A percentile compares a stretch with the other conserved stretches of the same genome.
Conservation (phyloP, 2,888 invertebrate species). For the Uropetala carovei region DNA sequence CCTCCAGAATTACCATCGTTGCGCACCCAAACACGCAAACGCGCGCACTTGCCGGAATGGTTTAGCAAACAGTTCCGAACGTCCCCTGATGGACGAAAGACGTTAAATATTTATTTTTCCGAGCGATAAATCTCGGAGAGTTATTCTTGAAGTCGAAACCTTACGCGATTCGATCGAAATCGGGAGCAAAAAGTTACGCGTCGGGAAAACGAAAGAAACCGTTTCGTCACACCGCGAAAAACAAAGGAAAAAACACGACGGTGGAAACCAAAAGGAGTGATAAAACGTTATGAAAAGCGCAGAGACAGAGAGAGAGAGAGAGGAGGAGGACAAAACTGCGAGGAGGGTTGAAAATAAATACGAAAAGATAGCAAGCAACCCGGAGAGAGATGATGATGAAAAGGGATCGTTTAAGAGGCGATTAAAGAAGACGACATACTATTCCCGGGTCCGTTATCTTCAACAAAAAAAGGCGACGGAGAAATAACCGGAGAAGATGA, state of each 20-base stretch:
- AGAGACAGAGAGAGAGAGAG: too few relatives aligned
- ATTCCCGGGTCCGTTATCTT: too few relatives aligned
- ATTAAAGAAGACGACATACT: too few relatives aligned
- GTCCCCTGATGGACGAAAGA: neutral
- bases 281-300: neutral
- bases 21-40: neutral
- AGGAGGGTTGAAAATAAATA: too few relatives aligned
- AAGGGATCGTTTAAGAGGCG: too few relatives aligned
- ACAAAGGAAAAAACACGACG: neutral
- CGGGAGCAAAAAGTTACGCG: neutral
- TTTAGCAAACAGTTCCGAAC: neutral
- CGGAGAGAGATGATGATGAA: too few relatives aligned
- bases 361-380: too few relatives aligned
- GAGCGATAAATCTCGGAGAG: neutral
- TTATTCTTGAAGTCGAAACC: neutral
- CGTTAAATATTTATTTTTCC: constrained; percentile 5
- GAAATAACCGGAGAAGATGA: too few relatives aligned
- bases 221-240: neutral
- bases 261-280: neutral
- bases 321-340: too few relatives aligned
- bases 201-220: neutral
- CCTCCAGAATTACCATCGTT: neutral
- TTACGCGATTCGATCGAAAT: neutral
- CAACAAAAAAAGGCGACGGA: too few relatives aligned
- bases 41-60: neutral